phyloP scores from a whole-genome alignment of 1,140 invertebrate genomes.

The Caenorhabditis inopinata region DNA sequence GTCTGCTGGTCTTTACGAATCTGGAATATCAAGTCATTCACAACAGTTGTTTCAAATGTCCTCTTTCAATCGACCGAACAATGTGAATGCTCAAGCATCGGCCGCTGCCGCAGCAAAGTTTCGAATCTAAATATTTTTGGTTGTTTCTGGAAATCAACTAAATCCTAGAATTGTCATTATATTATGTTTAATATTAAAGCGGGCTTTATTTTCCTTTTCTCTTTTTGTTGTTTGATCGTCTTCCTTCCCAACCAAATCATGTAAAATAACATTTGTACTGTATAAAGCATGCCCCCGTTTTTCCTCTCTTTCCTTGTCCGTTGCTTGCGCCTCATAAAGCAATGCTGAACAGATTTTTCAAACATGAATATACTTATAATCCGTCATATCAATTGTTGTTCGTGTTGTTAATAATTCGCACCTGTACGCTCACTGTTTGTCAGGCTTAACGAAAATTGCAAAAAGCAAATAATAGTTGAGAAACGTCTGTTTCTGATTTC shows the following conservation, averaged over 20 bases:
- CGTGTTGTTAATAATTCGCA: too few species aligned
- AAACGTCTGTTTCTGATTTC: too few species aligned
- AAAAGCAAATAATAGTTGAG: too few species aligned
- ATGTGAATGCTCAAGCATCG: not conserved
- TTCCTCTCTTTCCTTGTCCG: not conserved
- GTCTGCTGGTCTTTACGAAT: not conserved
- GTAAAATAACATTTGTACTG: not conserved
- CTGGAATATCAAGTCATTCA: not conserved
- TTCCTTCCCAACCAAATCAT: not conserved
- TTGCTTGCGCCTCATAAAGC: too few species aligned
- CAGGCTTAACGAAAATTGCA: too few species aligned
- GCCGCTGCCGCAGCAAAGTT: not conserved
- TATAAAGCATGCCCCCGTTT: not conserved
- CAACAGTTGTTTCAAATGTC: constrained; percentile 21
- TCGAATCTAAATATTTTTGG: not conserved
- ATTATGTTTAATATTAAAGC: not conserved
- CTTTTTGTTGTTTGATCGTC: not conserved
- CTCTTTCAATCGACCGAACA: not conserved
- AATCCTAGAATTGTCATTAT: not conserved
- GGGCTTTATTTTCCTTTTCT: not conserved
- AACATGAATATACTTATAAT: too few species aligned
- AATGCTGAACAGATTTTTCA: too few species aligned
- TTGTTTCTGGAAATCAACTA: too few species aligned
- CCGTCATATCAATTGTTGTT: too few species aligned
- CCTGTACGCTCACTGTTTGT: not conserved